These are phyloP conservation scores for Lytechinus variegatus DNA, from an alignment of 35 echinoderm and acorn worm genomes.

Conservation along the genomic window DNA sequence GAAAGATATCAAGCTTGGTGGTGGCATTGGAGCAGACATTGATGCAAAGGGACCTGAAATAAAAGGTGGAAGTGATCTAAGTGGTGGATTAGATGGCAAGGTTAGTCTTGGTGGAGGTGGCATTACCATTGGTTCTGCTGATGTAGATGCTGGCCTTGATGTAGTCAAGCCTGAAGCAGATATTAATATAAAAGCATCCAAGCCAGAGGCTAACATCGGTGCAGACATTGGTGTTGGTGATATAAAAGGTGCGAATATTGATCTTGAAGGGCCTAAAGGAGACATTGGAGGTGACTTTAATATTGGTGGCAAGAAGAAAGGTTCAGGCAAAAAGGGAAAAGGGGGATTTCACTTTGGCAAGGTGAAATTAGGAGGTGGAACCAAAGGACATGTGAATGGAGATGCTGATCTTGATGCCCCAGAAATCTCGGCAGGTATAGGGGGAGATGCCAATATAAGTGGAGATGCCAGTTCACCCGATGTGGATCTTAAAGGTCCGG, in stretches of 20 bases:
- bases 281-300: conserved; percentile 53
- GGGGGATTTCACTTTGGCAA: conserved; percentile 64
- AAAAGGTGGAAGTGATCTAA: background rate
- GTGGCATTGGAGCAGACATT: background rate
- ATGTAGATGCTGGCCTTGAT: conserved; percentile 32
- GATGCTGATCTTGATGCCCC: conserved; percentile 39
- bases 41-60: background rate
- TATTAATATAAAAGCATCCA: conserved; percentile 65
- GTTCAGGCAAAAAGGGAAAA: conserved; percentile 66
- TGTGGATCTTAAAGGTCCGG: conserved; percentile 58
- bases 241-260: conserved; percentile 51
- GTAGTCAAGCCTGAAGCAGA: conserved; percentile 66
- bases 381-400: conserved; percentile 31
- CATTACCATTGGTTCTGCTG: conserved; percentile 2
- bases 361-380: conserved; percentile 31
- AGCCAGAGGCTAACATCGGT: conserved; percentile 61
- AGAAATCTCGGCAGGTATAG: background rate
- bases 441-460: conserved; percentile 53
- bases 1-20: conserved; percentile 28
- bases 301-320: conserved; percentile 62
- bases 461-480: conserved; percentile 46
- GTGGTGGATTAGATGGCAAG: conserved; percentile 9
- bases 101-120: conserved; percentile 41
- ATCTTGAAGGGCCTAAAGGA: conserved; percentile 24
- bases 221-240: conserved; percentile 64